These are phyloP conservation scores for Eupleurogrammus muticus DNA, from an alignment of 2,797 vertebrate genomes.

Conservation along the genomic window DNA sequence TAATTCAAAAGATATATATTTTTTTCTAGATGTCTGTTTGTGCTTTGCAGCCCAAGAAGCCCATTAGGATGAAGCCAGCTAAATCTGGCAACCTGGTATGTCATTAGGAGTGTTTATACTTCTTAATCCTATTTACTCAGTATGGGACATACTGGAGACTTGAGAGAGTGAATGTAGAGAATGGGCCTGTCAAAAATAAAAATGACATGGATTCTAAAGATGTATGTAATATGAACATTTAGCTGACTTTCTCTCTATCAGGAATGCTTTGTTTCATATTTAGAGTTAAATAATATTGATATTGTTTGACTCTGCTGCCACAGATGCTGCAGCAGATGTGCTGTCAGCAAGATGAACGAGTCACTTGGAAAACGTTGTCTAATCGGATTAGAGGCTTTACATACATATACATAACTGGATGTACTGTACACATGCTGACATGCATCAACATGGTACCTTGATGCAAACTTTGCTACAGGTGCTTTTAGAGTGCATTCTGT, in stretches of 20 bases:
- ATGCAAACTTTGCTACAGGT: not conserved
- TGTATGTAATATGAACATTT: not conserved
- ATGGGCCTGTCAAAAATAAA: not conserved
- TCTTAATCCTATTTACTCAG: constrained; percentile 66
- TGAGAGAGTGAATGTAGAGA: constrained; percentile 3
- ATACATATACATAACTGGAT: constrained; percentile 45
- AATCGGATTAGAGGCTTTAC: constrained; percentile 63
- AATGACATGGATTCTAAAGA: constrained; percentile 8
- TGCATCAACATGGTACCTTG: not conserved
- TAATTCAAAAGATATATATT: constrained; percentile 41
- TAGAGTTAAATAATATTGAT: not conserved
- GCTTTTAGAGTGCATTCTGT: not conserved
- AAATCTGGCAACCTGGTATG: constrained; percentile 55
- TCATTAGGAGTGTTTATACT: constrained; percentile 66
- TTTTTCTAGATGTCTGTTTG: constrained; percentile 51
- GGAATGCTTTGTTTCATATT: not conserved
- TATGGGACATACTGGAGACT: constrained; percentile 30
- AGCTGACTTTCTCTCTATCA: not conserved
- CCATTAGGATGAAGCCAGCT: constrained; percentile 49
- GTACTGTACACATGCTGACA: constrained; percentile 24
- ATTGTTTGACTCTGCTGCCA: constrained; percentile 5
- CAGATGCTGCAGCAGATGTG: constrained; percentile 8
- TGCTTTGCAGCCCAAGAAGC: constrained; percentile 52
- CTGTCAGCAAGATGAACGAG: constrained; percentile 46
- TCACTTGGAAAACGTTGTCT: constrained; percentile 35